Evolutionary conservation across 2,113 vertebrate species (phyloP), one percentile per base, ranked within the genome.

Genomic region (Lasiurus cinereus): DNA sequence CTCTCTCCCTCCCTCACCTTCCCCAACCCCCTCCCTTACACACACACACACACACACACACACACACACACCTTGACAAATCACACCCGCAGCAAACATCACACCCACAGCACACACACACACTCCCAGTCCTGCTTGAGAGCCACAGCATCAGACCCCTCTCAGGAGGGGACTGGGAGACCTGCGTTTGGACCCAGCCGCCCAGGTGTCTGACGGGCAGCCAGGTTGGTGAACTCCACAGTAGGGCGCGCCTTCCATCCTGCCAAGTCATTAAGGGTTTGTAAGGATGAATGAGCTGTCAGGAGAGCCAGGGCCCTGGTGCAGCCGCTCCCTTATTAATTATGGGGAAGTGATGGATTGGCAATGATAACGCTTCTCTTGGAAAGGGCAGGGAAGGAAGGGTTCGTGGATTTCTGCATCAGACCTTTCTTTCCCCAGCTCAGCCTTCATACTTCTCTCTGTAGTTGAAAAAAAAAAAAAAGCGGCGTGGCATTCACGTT

Each of bases 221-320:
- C 83, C 93, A 77, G 93, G 74, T 62, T 82, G 64, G 67, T 83
- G 95, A 95, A 91, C 93, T 94, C 89, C 89, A 94, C 83, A 70
- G 91, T 21, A 43, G 93, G 69, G 87, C 83, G 18, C 59, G 78
- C 91, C 95, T 94, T 83, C 62, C 83, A 80, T 50, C 83, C 72
- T 77, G 92, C 94, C 94, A 97, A 94, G 72, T 92, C 86, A 87
- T 94, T 96, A 97, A 96, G 96, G 91, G 62, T 91, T 96, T 95
- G 91, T 87, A 88, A 95, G 91, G 93, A 96, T 97, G 96, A 97
- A 97, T 96, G 96, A 94, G 93, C 89, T 93, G 93, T 95, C 89
- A 50, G 69, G 91, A 96, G 83, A 84, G 83, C 87, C 56, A 86
- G 87, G 83, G 89, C 93, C 93, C 89, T 94, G 95, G 83, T 89